Evolutionary conservation across 2,888 invertebrate genomes (phyloP).

Genomic region (Cheilosia vernalis): DNA sequence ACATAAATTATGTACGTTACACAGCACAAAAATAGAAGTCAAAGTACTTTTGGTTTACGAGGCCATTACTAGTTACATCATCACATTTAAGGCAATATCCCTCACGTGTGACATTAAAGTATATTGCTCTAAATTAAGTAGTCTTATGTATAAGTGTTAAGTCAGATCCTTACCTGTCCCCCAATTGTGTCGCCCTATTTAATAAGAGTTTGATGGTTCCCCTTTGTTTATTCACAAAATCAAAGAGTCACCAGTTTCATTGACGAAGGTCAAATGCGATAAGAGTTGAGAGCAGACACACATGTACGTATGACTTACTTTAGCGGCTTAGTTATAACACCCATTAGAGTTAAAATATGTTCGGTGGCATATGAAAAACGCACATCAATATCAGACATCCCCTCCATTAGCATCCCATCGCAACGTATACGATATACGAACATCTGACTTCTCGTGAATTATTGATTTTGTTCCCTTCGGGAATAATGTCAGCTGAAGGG

Average conservation of each 20-base stretch:
- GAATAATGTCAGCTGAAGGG: conserved; percentile 61
- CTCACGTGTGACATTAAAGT: too few species aligned
- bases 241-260: conserved; percentile 55
- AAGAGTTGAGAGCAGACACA: conserved; percentile 35
- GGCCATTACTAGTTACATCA: too few species aligned
- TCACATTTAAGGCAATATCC: too few species aligned
- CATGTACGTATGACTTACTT: conserved; percentile 28
- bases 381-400: conserved; percentile 36
- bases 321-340: conserved; percentile 56
- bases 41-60: too few species aligned
- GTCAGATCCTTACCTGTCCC: conserved; percentile 23
- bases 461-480: conserved; percentile 72
- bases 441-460: conserved; percentile 71
- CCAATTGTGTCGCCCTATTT: conserved; percentile 38
- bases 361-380: conserved; percentile 56
- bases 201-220: conserved; percentile 25
- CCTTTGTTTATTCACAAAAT: conserved; percentile 56
- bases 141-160: conserved; percentile 1
- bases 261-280: conserved; percentile 69
- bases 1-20: too few species aligned
- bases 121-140: conserved; percentile 3
- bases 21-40: too few species aligned
- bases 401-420: conserved; percentile 37
- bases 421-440: conserved; percentile 20
- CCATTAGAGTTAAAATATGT: conserved; percentile 63